These are phyloP conservation scores for Oscheius onirici DNA, from an alignment of 2,888 invertebrate species.

Conservation along the genomic window DNA sequence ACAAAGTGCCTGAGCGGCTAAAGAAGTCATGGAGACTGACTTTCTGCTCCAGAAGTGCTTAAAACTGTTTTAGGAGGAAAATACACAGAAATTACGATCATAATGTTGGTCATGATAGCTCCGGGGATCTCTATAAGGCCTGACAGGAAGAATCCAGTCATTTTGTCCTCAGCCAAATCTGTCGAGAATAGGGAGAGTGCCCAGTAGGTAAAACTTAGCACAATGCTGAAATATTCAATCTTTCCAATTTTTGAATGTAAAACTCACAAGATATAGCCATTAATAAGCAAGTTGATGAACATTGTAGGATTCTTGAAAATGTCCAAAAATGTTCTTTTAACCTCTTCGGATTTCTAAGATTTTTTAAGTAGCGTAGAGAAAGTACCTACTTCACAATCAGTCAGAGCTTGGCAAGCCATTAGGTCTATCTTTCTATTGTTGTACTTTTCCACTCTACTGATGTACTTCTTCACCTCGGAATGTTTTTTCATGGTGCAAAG, in stretches of 20 bases:
- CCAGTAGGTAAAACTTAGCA: conserved; percentile 70
- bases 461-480: conserved; percentile 39
- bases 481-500: conserved; percentile 59
- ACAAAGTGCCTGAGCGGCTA: conserved; percentile 39
- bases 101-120: conserved; percentile 51
- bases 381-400: background rate
- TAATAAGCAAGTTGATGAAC: conserved; percentile 56
- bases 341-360: background rate
- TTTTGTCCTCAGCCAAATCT: conserved; percentile 66
- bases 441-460: conserved; percentile 47
- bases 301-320: conserved; percentile 47
- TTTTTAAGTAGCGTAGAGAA: background rate
- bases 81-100: conserved; percentile 31
- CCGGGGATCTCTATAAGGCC: conserved; percentile 68
- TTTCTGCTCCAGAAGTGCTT: conserved; percentile 13
- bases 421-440: conserved; percentile 51
- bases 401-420: conserved; percentile 25
- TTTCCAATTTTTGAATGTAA: too few species aligned
- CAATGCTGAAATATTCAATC: too few species aligned
- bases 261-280: conserved; percentile 62
- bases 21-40: conserved; percentile 23
- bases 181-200: conserved; percentile 67
- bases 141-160: conserved; percentile 69
- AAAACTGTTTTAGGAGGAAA: background rate
- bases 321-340: conserved; percentile 44